phyloP scores from a whole-genome alignment of 2,888 invertebrate genomes.

The Tenthredo notha region DNA sequence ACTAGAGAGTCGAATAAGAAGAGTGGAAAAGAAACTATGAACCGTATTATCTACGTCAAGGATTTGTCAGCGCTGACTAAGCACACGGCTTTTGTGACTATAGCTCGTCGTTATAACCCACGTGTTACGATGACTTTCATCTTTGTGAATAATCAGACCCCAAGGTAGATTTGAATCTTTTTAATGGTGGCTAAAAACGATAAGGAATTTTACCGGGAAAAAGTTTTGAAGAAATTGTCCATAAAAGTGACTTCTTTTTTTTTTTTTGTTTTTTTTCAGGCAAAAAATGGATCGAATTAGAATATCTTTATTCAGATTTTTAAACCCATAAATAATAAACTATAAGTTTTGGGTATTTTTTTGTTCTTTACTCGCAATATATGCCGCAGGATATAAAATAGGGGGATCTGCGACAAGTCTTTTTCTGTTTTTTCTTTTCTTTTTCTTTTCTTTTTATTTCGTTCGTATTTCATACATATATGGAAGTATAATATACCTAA shows the following conservation, averaged over 20 bases:
- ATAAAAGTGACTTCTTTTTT: not conserved
- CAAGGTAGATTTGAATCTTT: not conserved
- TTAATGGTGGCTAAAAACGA: not conserved
- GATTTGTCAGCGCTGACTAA: slow-evolving; percentile 27
- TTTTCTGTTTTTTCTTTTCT: not conserved
- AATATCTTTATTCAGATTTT: not conserved
- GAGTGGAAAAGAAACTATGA: not conserved
- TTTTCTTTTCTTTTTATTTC: not conserved
- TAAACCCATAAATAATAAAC: not conserved
- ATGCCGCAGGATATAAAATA: not conserved
- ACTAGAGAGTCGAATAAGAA: not conserved
- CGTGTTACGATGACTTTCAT: slow-evolving; percentile 22
- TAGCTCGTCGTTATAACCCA: not conserved
- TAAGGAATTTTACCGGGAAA: not conserved
- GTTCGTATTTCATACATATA: not conserved
- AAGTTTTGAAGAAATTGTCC: not conserved
- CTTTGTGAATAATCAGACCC: not conserved
- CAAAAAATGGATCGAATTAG: not conserved
- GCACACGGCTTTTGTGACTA: not conserved
- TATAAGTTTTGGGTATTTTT: not conserved
- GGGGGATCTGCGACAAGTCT: not conserved
- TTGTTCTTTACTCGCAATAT: not conserved
- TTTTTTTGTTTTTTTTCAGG: not conserved
- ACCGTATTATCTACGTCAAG: slow-evolving; percentile 1
- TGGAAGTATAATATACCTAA: not conserved